Evolutionary conservation across 2,888 invertebrate genomes (phyloP), one percentile per base, ranked within the genome.

Genomic region (Eupeodes latifasciatus): DNA sequence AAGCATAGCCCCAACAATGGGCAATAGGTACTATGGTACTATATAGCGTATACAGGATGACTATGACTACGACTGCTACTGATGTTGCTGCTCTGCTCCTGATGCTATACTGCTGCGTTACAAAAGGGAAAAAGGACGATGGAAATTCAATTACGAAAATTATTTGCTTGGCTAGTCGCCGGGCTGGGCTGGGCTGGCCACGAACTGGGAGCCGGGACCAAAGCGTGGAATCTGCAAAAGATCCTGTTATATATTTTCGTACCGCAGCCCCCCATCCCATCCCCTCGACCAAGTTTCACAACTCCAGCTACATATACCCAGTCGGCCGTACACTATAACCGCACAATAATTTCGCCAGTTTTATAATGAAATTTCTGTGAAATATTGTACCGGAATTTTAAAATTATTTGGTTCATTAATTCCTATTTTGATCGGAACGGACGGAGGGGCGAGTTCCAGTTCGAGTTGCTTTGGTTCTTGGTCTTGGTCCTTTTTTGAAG

Each of bases 111-210:
- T 78, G 59, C 49, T 64, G 80, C 78, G 66, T 78, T 79, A 83
- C 81, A 85, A 86, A 89, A 86, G 77, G 79, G 72, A 85, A 81
- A 89, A 89, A 89, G 84, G 78, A 89, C 81, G 85, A 89, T 89
- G 85, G 90, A 90, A 90, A 90, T 90, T 90, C 90, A 90, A 90
- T 90, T 90, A 90, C 90, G 89, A 89, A 90, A 90, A 90, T 90
- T 90, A 90, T 90, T 90, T 90, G 90, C 90, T 90, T 89, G 90
- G 90, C 90, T 90, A 85, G 89, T 87, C 85, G 89, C 83, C 89
- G 89, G 49, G 51, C n/a, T 14, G 51, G 51, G 51, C 51, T 6
- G 51, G 12, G n/a, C n/a, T 6, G 12, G n/a, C 12, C 1, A 12
- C 5, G 51, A 12, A n/a, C 51, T 12, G n/a, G 53, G 9, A 40